Conservation (phyloP, 1,140 invertebrate genomes). For the Drosophila tani region DNA sequence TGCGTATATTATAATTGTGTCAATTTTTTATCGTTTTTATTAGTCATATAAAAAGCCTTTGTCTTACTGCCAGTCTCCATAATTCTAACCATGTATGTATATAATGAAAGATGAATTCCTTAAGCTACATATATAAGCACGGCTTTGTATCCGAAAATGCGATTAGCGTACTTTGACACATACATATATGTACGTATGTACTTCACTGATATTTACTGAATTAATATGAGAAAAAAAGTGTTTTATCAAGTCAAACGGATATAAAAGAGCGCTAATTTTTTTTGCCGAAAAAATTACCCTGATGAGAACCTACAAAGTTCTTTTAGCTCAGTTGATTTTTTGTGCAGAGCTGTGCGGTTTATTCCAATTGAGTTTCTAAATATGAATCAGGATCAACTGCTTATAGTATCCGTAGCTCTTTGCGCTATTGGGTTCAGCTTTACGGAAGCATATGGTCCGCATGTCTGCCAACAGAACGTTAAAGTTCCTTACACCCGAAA, state of each 20-base stretch:
- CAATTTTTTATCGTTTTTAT: too few species aligned
- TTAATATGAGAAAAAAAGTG: neutral
- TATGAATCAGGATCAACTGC: neutral
- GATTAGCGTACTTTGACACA: slow-evolving; percentile 8
- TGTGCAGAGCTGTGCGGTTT: slow-evolving; percentile 3
- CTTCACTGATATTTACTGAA: slow-evolving; percentile 1
- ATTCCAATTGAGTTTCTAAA: neutral
- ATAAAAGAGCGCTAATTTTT: neutral
- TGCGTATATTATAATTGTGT: too few species aligned
- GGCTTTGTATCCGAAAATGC: too few species aligned
- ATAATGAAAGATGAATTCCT: neutral
- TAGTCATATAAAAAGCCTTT: too few species aligned
- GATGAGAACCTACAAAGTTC: neutral
- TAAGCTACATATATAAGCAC: neutral
- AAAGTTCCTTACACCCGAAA: neutral
- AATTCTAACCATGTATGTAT: neutral
- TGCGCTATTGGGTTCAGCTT: neutral
- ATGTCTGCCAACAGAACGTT: neutral
- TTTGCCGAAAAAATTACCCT: neutral
- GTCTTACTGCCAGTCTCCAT: neutral
- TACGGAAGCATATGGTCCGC: neutral
- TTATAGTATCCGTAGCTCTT: neutral
- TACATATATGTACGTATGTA: neutral
- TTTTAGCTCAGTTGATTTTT: slow-evolving; percentile 11
- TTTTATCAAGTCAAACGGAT: neutral